phyloP scores from a whole-genome alignment of 2,797 vertebrate genomes.

The Enteromius paludinosus region DNA sequence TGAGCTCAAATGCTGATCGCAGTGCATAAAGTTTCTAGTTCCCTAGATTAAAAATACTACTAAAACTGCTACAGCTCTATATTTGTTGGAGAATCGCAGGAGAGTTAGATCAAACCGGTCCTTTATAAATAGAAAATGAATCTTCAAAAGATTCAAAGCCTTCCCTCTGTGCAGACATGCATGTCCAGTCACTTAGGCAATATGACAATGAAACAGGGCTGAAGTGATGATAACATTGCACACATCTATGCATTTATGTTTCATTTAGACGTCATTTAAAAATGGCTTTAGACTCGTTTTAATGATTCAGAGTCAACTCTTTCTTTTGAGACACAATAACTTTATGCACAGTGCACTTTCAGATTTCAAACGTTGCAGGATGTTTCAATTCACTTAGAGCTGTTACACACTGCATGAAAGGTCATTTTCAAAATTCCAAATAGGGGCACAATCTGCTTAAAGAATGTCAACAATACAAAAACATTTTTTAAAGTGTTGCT shows the following conservation, averaged over 20 bases:
- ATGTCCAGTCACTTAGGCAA: background rate
- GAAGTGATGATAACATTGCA: background rate
- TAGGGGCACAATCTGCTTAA: no score
- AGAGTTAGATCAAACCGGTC: background rate
- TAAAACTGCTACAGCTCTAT: background rate
- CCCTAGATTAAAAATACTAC: background rate
- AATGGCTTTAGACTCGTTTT: no score
- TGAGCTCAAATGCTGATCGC: background rate
- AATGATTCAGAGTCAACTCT: no score
- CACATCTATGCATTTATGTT: background rate
- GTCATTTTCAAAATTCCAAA: no score
- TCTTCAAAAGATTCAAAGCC: slow-evolving; percentile 20
- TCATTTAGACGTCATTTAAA: no score
- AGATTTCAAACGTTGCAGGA: no score
- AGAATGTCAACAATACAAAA: background rate
- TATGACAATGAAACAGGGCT: background rate
- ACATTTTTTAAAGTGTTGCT: background rate
- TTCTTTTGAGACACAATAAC: no score
- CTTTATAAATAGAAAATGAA: slow-evolving; percentile 3
- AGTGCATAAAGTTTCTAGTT: background rate
- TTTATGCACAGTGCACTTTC: no score
- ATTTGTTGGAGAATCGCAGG: background rate
- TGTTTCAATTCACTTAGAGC: no score
- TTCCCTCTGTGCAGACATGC: background rate
- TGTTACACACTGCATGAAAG: no score